These are phyloP conservation scores for Oligia fasciuncula DNA, from an alignment of 2,888 invertebrate species.

Conservation along the genomic window DNA sequence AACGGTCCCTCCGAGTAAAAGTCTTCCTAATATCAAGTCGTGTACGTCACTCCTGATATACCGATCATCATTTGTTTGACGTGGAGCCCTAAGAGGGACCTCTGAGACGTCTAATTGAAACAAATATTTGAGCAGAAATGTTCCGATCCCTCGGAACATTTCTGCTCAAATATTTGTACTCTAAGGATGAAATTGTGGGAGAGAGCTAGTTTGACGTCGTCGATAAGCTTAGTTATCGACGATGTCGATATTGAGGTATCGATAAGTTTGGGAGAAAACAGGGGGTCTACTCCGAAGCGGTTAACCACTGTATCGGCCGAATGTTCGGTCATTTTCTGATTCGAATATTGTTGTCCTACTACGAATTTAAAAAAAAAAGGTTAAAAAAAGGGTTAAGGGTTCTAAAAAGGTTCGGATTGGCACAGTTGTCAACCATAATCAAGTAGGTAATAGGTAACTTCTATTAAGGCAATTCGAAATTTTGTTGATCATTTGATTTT, in stretches of 20 bases:
- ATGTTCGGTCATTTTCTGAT: too few species aligned
- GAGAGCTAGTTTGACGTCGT: conserved; percentile 40
- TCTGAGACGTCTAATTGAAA: conserved; percentile 85
- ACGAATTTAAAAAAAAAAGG: too few species aligned
- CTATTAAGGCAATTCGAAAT: background rate
- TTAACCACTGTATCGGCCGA: too few species aligned
- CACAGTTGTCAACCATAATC: too few species aligned
- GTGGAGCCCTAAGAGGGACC: conserved; percentile 71
- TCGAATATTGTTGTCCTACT: too few species aligned
- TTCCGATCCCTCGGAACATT: too few species aligned
- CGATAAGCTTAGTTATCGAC: conserved; percentile 54
- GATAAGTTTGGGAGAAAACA: conserved; percentile 28
- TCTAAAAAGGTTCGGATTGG: too few species aligned
- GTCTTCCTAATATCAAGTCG: conserved; percentile 65
- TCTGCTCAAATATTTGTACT: too few species aligned
- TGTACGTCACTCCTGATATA: conserved; percentile 78
- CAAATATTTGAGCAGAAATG: conserved; percentile 86
- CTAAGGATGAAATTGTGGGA: conserved; percentile 48
- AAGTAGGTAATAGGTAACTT: background rate
- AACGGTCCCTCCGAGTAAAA: conserved; percentile 44
- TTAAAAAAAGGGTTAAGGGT: too few species aligned
- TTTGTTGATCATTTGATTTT: background rate
- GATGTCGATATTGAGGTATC: conserved; percentile 33
- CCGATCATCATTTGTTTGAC: conserved; percentile 85
- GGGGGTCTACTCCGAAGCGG: too few species aligned